phyloP scores from a whole-genome alignment of 2,797 vertebrate species.

The Australoheros facetus region DNA sequence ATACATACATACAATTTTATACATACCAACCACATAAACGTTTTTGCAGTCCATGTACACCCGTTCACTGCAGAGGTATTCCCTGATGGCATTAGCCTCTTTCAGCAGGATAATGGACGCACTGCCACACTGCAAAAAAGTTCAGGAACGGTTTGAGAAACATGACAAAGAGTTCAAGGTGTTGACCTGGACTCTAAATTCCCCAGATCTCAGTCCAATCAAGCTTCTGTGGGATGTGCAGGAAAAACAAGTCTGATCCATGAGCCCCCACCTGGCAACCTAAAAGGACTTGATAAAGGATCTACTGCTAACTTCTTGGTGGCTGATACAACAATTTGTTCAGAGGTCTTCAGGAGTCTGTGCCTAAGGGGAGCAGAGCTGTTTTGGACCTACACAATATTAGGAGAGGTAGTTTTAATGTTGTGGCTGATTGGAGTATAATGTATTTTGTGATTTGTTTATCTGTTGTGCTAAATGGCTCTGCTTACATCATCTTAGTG shows the following conservation, averaged over 20 bases:
- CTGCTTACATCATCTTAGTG: too few species aligned
- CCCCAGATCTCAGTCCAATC: background rate
- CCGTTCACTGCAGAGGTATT: background rate
- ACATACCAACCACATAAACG: background rate
- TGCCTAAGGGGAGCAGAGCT: background rate
- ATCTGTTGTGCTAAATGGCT: background rate
- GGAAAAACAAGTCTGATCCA: background rate
- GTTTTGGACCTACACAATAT: background rate
- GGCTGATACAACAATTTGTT: background rate
- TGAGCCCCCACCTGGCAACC: background rate
- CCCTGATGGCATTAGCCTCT: background rate
- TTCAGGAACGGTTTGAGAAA: background rate
- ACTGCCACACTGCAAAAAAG: slow-evolving; percentile 1
- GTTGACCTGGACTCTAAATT: background rate
- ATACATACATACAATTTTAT: background rate
- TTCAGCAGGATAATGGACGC: background rate
- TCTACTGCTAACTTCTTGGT: background rate
- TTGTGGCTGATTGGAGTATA: background rate
- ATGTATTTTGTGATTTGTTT: background rate
- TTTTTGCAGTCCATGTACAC: background rate
- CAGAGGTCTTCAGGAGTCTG: background rate
- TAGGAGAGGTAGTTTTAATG: background rate
- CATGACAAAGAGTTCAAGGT: background rate
- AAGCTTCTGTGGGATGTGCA: background rate
- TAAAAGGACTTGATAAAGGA: background rate